These are phyloP conservation scores for Campylomormyrus tamandua DNA, from an alignment of 2,113 vertebrate species.

Conservation along the genomic window DNA sequence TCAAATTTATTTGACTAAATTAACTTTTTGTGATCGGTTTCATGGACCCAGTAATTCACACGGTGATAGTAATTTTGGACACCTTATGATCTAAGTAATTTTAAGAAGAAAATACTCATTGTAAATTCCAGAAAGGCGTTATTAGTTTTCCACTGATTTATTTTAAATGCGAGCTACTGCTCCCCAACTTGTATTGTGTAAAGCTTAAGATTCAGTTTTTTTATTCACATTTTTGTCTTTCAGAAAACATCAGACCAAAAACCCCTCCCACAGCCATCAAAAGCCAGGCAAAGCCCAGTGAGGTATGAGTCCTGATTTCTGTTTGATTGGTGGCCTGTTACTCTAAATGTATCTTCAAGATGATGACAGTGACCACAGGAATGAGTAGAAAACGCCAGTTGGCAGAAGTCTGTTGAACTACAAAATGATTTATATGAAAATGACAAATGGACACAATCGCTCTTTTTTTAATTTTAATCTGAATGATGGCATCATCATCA, in stretches of 20 bases:
- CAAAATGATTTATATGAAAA: neutral
- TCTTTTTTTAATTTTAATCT: neutral
- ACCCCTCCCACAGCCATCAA: constrained; percentile 62
- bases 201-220: neutral
- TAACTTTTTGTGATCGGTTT: neutral
- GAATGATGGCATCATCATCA: neutral
- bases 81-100: neutral
- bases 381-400: neutral
- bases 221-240: neutral
- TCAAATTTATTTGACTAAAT: neutral
- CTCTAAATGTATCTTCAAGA: neutral
- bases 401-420: neutral
- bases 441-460: neutral
- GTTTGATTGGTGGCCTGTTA: neutral
- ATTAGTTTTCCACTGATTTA: neutral
- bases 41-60: neutral
- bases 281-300: constrained; percentile 63
- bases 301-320: constrained; percentile 56
- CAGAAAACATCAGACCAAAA: constrained; percentile 69
- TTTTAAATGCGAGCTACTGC: neutral
- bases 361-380: neutral
- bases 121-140: neutral
- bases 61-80: neutral
- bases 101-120: neutral
- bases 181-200: neutral